Evolutionary conservation across 2,113 vertebrate species (phyloP), one percentile per base, ranked within the genome.

Genomic region (Oryzias celebensis): DNA sequence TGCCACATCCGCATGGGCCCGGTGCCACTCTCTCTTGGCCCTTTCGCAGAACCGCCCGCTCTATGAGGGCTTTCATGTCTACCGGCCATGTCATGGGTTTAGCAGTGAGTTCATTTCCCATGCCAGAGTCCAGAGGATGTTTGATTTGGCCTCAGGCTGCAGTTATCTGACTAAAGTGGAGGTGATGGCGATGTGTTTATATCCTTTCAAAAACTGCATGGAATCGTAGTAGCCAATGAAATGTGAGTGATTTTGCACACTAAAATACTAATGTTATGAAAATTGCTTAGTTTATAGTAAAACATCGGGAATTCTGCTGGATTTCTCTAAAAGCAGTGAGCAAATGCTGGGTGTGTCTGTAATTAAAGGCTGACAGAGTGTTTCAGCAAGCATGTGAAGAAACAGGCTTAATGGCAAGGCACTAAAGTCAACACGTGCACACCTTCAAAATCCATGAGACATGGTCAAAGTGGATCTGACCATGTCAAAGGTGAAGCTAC

Each of bases 71-170:
- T 87, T 86, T 88, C 70, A 81, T 80, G 79, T 81, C 71, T 73
- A 58, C 45, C 62, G 66, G 65, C 67, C 82, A 68, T 85, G 84
- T 87, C 72, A 84, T 77, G 71, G 77, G 55, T 84, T 82, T 68
- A 81, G 76, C 65, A 61, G 82, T 87, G 78, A 88, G 71, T 79
- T 88, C 79, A 82, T 64, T 89, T 86, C 84, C 82, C 68, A 76
- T 65, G 71, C 75, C 20, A 36, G 66, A 49, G 56, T 80, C 77
- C 67, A 81, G 64, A 75, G 84, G 82, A 85, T 85, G 85, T 89
- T 89, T 81, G 54, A 82, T 78, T 85, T 85, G 87, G 79, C 79
- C 55, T 52, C 1, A 12, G 17, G 41, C 31, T 60, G 50, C 66
- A 71, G 78, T 85, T 56, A 60, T 82, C 78, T 73, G 28, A 69